Evolutionary conservation across 2,888 invertebrate species (phyloP).

Genomic region (Ormyrus rosae): DNA sequence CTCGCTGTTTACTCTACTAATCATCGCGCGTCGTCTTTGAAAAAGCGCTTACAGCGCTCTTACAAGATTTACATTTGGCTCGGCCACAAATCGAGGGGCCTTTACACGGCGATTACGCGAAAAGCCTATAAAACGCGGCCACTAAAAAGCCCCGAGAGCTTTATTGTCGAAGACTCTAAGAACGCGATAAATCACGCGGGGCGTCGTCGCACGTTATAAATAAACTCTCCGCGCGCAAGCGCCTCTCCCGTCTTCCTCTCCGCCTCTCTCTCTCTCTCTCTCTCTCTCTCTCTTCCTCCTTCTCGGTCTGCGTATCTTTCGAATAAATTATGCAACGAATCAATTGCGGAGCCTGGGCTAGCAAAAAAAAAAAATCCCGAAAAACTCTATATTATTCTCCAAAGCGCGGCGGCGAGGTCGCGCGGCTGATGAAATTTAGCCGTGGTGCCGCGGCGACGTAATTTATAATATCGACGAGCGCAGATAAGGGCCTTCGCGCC

Average conservation of each 20-base stretch:
- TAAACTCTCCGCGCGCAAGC: not conserved
- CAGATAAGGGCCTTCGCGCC: constrained; percentile 18
- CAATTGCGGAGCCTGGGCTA: not conserved
- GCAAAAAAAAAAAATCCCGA: constrained; percentile 3
- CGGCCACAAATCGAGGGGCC: too few species aligned
- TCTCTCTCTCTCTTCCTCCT: too few species aligned
- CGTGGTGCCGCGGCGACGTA: constrained; percentile 19
- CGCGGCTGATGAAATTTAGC: constrained; percentile 18
- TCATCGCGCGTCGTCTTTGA: too few species aligned
- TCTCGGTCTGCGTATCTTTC: not conserved
- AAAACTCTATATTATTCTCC: not conserved
- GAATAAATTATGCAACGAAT: constrained; percentile 17
- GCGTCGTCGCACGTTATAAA: not conserved
- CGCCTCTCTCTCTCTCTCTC: too few species aligned
- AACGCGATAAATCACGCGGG: not conserved
- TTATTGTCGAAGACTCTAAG: not conserved
- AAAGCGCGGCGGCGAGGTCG: not conserved
- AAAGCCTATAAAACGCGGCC: too few species aligned
- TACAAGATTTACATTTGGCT: too few species aligned
- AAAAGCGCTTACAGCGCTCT: too few species aligned
- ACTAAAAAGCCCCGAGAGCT: not conserved
- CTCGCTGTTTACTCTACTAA: too few species aligned
- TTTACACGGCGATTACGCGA: too few species aligned
- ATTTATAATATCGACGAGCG: constrained; percentile 40
- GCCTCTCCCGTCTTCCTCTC: too few species aligned